These are phyloP conservation scores for Pachypeltis micranthus DNA, from an alignment of 1,140 invertebrate species.

Conservation along the genomic window DNA sequence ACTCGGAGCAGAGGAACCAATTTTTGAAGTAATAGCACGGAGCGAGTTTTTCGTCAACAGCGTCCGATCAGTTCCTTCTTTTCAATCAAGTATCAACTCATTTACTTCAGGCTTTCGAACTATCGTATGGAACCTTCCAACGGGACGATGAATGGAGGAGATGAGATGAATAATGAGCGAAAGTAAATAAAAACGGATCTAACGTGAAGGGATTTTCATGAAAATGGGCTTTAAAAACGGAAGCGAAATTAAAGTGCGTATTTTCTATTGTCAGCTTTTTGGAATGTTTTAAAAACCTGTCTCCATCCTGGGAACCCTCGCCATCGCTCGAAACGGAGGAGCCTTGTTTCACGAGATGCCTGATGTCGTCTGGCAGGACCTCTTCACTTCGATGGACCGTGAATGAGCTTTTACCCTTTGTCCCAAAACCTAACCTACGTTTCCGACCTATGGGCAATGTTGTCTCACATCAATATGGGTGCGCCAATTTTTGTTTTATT, in stretches of 20 bases:
- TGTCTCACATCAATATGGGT: not conserved
- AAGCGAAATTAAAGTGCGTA: constrained; percentile 1
- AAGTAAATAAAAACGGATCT: not conserved
- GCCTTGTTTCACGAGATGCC: constrained; percentile 60
- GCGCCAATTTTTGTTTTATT: not conserved
- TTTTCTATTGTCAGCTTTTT: constrained; percentile 30
- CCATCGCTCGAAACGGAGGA: constrained; percentile 86
- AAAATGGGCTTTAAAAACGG: no score
- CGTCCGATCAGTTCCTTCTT: no score
- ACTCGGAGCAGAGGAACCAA: no score
- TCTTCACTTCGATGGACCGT: constrained; percentile 93
- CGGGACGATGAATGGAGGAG: constrained; percentile 1
- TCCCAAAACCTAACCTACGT: constrained; percentile 87
- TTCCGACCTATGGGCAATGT: constrained; percentile 63
- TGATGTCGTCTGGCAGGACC: constrained; percentile 74
- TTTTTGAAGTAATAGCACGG: no score
- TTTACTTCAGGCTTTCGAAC: no score
- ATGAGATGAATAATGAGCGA: not conserved
- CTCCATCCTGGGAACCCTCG: constrained; percentile 69
- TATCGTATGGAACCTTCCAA: not conserved
- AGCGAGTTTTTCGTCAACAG: no score
- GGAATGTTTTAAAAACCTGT: constrained; percentile 44
- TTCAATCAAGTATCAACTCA: no score
- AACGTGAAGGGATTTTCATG: not conserved
- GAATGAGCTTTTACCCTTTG: constrained; percentile 85